These are phyloP conservation scores for Cyclophora albipunctata DNA, from an alignment of 2,888 invertebrate genomes.

Conservation along the genomic window DNA sequence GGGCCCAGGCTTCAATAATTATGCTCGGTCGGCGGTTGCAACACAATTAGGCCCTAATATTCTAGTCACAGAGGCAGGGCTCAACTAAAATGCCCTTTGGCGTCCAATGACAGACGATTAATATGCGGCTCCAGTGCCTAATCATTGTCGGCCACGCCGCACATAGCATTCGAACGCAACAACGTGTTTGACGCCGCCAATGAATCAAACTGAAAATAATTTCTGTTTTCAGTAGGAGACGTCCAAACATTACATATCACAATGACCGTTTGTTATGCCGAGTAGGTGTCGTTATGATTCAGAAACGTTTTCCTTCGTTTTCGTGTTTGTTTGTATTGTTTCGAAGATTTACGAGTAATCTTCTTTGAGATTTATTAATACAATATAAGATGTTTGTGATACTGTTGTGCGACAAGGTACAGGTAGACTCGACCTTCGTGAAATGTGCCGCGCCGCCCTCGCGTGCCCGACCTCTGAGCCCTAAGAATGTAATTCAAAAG, in stretches of 20 bases:
- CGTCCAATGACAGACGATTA: constrained; percentile 30
- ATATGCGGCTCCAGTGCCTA: constrained; percentile 25
- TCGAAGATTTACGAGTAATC: too few species aligned
- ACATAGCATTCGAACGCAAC: not conserved
- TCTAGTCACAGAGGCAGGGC: constrained; percentile 40
- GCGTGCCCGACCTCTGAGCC: constrained; percentile 15
- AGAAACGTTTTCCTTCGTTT: too few species aligned
- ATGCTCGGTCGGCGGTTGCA: constrained; percentile 5
- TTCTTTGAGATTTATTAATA: too few species aligned
- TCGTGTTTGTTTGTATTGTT: not conserved
- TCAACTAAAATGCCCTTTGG: constrained; percentile 34
- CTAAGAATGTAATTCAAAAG: constrained; percentile 16
- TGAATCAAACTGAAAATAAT: not conserved
- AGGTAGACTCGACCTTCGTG: constrained; percentile 19
- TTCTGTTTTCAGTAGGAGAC: not conserved
- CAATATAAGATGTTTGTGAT: too few species aligned
- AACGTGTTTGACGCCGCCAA: not conserved
- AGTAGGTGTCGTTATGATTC: too few species aligned
- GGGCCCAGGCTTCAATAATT: too few species aligned
- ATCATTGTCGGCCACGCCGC: constrained; percentile 18
- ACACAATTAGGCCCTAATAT: constrained; percentile 34
- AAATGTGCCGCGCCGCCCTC: constrained; percentile 25
- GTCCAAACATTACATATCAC: not conserved
- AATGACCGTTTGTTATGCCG: too few species aligned
- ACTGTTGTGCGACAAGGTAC: too few species aligned